Evolutionary conservation across 2,888 invertebrate genomes (phyloP).

Genomic region (Ferrisia virgata): DNA sequence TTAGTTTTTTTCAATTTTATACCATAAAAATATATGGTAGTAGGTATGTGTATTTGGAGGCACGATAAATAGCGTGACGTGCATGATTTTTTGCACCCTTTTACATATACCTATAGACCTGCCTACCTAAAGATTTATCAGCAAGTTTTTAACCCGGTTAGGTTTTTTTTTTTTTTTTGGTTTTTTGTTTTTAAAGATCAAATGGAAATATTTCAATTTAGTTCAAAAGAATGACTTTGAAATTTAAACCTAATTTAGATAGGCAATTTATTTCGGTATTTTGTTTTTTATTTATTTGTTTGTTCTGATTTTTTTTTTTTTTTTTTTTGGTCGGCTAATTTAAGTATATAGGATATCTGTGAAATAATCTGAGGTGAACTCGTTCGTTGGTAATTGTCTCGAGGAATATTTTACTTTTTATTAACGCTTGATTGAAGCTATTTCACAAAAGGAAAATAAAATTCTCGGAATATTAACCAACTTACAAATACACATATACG

Average conservation of each 20-base stretch:
- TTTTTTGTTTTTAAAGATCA: background rate
- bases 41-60: background rate
- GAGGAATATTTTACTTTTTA: background rate
- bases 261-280: background rate
- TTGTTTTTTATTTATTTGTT: too few relatives aligned
- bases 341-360: background rate
- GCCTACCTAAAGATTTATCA: slow-evolving; percentile 18
- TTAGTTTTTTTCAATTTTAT: background rate
- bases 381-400: background rate
- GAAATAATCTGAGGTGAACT: background rate
- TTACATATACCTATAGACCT: background rate
- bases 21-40: background rate
- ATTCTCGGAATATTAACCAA: background rate
- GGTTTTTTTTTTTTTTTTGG: background rate
- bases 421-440: background rate
- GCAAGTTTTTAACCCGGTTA: background rate
- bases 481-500: too few relatives aligned
- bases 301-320: too few relatives aligned
- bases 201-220: background rate
- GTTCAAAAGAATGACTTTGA: background rate
- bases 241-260: background rate
- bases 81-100: slow-evolving; percentile 13
- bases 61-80: slow-evolving; percentile 19
- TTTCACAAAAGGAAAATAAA: background rate
- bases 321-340: background rate